A percentile compares a stretch with the other conserved stretches of the same genome.
phyloP scores from a whole-genome alignment of 92 coral and sea anemone genomes.

The Siderastrea radians region DNA sequence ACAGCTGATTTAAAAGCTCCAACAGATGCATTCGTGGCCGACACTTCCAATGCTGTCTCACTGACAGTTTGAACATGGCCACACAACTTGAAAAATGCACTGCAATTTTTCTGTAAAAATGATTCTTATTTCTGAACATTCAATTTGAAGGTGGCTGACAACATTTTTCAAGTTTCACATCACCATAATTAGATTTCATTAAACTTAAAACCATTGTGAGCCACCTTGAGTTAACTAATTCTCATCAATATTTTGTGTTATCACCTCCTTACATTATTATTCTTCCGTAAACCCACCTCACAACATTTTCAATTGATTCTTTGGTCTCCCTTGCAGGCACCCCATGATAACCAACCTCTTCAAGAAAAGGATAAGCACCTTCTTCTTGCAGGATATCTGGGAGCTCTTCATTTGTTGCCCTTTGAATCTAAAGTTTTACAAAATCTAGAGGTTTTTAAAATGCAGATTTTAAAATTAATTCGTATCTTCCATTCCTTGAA shows the following conservation, averaged over 20 bases:
- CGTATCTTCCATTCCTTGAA: background rate
- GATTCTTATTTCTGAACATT: too few relatives aligned
- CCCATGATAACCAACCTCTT: conserved; percentile 3
- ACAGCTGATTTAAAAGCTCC: too few relatives aligned
- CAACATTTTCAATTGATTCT: background rate
- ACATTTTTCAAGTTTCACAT: too few relatives aligned
- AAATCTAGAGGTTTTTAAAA: background rate
- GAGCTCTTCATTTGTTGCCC: background rate
- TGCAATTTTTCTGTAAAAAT: too few relatives aligned
- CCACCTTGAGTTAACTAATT: background rate
- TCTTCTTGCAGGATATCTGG: background rate
- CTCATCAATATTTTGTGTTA: too few relatives aligned
- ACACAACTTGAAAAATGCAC: too few relatives aligned
- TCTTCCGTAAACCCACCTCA: conserved; percentile 7
- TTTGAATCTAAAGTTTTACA: background rate
- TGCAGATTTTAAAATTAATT: background rate
- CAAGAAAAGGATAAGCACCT: background rate
- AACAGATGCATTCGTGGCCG: too few relatives aligned
- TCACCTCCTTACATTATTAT: too few relatives aligned
- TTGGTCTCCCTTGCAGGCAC: background rate
- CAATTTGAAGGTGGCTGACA: too few relatives aligned
- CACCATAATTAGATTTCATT: too few relatives aligned
- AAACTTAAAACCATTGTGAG: background rate
- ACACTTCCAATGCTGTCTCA: too few relatives aligned
- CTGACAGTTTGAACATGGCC: too few relatives aligned